A percentile compares a stretch with the other conserved stretches of the same genome.
These are phyloP conservation scores for Tetragnatha montana DNA, from an alignment of 2,888 invertebrate species.

Conservation along the genomic window DNA sequence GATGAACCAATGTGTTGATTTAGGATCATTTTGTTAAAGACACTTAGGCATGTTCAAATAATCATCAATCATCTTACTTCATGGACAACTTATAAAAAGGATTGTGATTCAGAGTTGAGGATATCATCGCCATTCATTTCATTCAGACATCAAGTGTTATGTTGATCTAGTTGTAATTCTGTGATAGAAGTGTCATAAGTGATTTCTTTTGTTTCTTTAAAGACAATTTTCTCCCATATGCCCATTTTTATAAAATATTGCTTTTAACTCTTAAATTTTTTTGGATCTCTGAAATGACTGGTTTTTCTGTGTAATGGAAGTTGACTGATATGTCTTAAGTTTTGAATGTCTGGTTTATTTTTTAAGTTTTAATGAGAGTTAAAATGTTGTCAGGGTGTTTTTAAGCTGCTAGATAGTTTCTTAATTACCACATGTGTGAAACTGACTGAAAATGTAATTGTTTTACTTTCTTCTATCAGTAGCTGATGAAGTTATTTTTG, in stretches of 20 bases:
- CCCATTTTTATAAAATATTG: neutral
- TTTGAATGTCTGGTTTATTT: no score
- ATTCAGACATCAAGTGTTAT: neutral
- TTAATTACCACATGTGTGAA: no score
- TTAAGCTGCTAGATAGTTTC: no score
- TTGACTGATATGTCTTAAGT: no score
- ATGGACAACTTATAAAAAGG: neutral
- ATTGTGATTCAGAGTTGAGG: neutral
- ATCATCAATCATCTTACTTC: constrained; percentile 12
- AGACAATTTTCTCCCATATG: neutral
- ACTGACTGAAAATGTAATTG: no score
- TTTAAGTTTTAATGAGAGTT: no score
- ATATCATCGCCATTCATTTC: neutral
- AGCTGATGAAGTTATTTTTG: no score
- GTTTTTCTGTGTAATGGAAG: no score
- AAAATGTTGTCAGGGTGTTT: no score
- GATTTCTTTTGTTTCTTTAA: neutral
- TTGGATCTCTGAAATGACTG: no score
- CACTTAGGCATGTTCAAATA: neutral
- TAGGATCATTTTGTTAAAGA: neutral
- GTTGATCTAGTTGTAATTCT: constrained; percentile 42
- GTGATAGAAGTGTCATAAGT: constrained; percentile 40
- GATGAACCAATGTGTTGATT: constrained; percentile 34
- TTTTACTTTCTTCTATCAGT: no score
- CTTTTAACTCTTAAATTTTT: no score